Evolutionary conservation across 2,113 vertebrate genomes (phyloP).

Genomic region (Cololabis saira): DNA sequence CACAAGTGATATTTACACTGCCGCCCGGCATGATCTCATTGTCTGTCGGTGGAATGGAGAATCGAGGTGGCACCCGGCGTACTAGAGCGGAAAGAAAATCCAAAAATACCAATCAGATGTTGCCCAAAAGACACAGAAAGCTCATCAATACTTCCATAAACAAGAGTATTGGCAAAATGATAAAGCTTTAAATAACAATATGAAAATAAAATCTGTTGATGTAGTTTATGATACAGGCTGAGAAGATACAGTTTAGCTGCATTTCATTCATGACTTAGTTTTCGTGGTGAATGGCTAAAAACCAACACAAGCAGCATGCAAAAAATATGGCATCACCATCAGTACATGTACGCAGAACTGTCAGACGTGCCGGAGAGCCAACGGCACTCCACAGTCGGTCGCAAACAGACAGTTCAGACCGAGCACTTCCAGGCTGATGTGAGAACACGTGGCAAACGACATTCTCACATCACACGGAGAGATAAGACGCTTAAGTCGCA

Average conservation of each 20-base stretch:
- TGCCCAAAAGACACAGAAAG: constrained; percentile 23
- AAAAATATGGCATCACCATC: constrained; percentile 69
- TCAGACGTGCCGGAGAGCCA: constrained; percentile 83
- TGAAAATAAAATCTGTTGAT: constrained; percentile 14
- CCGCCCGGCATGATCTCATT: constrained; percentile 99
- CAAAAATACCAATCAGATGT: constrained; percentile 63
- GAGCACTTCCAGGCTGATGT: constrained; percentile 88
- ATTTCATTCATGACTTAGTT: constrained; percentile 76
- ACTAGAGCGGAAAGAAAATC: constrained; percentile 87
- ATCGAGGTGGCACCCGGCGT: constrained; percentile 95
- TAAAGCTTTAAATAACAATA: not conserved
- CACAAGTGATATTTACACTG: constrained; percentile 98
- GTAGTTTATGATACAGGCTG: constrained; percentile 31
- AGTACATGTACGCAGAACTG: constrained; percentile 72
- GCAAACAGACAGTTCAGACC: constrained; percentile 81
- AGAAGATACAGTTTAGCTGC: constrained; percentile 73
- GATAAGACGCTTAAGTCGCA: constrained; percentile 59
- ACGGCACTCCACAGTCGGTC: constrained; percentile 86
- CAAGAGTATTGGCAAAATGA: not conserved
- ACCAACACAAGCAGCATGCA: constrained; percentile 89
- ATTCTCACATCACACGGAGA: constrained; percentile 85
- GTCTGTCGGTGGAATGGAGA: constrained; percentile 98
- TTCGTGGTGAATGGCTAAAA: constrained; percentile 79
- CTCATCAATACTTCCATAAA: not conserved
- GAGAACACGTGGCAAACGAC: constrained; percentile 85